Percentiles rank a stretch among this genome's conserved stretches.
phyloP scores from a whole-genome alignment of 2,797 vertebrate genomes.

The Huso huso region DNA sequence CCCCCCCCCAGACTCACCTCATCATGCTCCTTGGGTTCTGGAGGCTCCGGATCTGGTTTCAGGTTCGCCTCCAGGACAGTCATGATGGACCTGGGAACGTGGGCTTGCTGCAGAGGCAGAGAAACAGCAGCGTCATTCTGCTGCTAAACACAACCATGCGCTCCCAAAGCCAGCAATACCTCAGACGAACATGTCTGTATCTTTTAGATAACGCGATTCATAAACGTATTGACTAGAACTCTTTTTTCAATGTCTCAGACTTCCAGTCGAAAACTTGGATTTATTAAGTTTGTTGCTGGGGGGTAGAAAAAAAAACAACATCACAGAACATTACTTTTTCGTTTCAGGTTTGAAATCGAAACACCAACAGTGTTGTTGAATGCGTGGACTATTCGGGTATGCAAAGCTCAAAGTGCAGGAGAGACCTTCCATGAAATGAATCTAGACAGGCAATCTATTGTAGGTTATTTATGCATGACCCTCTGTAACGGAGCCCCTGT shows the following conservation, averaged over 20 bases:
- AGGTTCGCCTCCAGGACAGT: conserved; percentile 70
- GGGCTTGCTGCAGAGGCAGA: conserved; percentile 68
- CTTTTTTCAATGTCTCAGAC: neutral
- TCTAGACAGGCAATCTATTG: no score
- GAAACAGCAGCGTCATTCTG: neutral
- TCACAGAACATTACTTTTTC: no score
- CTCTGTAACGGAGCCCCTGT: neutral
- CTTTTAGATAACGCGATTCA: neutral
- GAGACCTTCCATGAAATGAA: no score
- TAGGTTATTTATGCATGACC: neutral
- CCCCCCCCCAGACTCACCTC: conserved; percentile 30
- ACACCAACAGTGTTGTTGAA: neutral
- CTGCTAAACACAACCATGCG: no score
- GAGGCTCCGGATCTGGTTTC: conserved; percentile 60
- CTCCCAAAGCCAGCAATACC: neutral
- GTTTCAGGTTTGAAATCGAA: no score
- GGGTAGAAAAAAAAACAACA: neutral
- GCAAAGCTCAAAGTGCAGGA: no score
- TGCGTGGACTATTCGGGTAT: no score
- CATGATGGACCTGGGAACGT: conserved; percentile 82
- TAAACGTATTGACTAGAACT: neutral
- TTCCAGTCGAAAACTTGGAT: no score
- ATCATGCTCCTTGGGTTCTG: conserved; percentile 47
- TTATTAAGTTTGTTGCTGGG: no score
- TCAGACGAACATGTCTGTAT: no score